A percentile compares a stretch with the other conserved stretches of the same genome.
Conservation (phyloP, 2,113 vertebrate species). For the Gallinago undulata region DNA sequence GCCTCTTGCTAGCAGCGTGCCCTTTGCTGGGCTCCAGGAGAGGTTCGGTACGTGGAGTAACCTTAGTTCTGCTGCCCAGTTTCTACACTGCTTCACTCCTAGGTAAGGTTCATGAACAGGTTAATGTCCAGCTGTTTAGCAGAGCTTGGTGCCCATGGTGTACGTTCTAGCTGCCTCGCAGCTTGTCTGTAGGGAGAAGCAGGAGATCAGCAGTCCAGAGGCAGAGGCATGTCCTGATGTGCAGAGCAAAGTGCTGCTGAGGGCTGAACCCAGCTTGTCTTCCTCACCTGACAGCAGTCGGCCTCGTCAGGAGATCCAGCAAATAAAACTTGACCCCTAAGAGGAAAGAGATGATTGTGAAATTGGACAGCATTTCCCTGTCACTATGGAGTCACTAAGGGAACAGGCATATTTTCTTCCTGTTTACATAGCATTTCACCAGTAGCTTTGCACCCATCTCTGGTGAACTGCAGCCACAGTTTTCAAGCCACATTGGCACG, state of each 20-base stretch:
- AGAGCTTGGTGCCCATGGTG: neutral
- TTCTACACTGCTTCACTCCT: neutral
- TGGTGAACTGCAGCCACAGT: neutral
- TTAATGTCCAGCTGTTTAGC: neutral
- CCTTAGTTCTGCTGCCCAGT: neutral
- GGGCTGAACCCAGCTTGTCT: neutral
- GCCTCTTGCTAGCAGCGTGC: neutral
- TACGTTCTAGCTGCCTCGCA: neutral
- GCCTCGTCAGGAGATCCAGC: neutral
- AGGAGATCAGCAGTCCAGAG: neutral
- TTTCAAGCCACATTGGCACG: neutral
- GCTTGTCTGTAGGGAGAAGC: neutral
- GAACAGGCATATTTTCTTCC: constrained; percentile 36
- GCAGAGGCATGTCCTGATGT: neutral
- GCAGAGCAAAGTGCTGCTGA: neutral
- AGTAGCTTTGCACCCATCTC: neutral
- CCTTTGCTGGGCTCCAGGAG: neutral
- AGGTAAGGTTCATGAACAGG: rapidly evolving
- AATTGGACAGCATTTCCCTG: neutral
- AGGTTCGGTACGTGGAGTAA: rapidly evolving
- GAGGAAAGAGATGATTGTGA: neutral
- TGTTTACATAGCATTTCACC: constrained; percentile 17
- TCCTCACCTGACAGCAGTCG: neutral
- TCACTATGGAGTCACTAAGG: constrained; percentile 39
- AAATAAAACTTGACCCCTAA: neutral